Base-by-base conservation (phyloP, 1,140 invertebrate species). In the Nasonia giraulti region DNA sequence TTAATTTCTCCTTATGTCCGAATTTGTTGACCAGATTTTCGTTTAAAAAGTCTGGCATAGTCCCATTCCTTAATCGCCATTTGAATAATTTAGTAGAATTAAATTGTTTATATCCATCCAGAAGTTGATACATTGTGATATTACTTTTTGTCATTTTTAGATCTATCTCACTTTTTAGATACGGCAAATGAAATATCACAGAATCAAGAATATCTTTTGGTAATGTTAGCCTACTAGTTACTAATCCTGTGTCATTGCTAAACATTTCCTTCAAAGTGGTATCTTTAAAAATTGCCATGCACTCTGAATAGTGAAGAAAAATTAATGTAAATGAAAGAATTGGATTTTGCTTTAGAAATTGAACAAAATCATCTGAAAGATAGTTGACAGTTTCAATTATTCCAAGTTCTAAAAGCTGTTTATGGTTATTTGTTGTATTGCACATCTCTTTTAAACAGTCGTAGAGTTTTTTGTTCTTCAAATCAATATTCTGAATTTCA, bases 1-100 rank as follows among this genome's bases (percentile, higher is more conserved):
- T 95, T 47, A 95, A 89, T 88, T 94, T 94, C 82, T 95, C 95
- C 37, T 94, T 93, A 88, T 95, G 94, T 20, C 94, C 95, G 90
- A 94, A 95, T 86, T 93, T 94, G 87, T 94, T 93, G 86, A 94
- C 92, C 0, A 95, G 90, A 87, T 92, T 91, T 84, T 93, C 92
- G 85, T 92, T 93, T 33, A 92, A 93, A 89, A 96, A 96, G 88
- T 94, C 90, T 20, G 95, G 94, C 90, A 95, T 92, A 79, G 93
- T 90, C 66, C 88, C 91, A 87, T 92, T 90, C 89, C 90, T 93
- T 86, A 94, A 77, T 87, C 94, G 88, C 94, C 92, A 95, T 88
- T 94, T 93, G 89, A 95, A 95, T 87, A 95, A 91, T 88, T 92
- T 92, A 0, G 92, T 93, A 14, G 94, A 91, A 87, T 94, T 93